Base-by-base conservation (phyloP, 2,888 invertebrate genomes). In the Adineta ricciae region DNA sequence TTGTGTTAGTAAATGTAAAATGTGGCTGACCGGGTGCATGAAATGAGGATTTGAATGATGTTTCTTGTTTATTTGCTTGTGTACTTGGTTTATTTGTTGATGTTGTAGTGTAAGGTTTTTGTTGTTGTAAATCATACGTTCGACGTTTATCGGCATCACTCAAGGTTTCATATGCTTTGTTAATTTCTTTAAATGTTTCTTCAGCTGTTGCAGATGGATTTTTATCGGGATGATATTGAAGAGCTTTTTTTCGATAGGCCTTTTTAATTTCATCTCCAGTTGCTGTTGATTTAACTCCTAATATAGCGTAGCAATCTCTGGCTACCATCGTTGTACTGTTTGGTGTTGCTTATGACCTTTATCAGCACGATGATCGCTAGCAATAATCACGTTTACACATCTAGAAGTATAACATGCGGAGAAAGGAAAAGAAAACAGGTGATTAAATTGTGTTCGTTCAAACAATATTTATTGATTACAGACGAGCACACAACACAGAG, bases 111-210 rank as follows among this genome's bases (percentile, higher is more conserved):
- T 7, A 3, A 11, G 78, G 11, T 41, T n/a, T 41, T 41, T 38
- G 38, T 78, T 78, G 78, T 38, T 78, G 78, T 78, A 78, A 78
- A 78, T 78, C 78, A 41, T 78, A 41, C 16, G 41, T 78, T 78
- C 78, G 78, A n/a, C 78, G 78, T 78, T 78, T 78, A 78, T 78
- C 41, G 9, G n/a, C 41, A 78, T 78, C 78, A 41, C 78, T 38
- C 41, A 78, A 78, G 36, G 41, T 78, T 78, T 78, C 78, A 78
- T 78, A 78, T 4, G 78, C 78, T 41, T 78, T 78, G 41, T 41
- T 78, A 5, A 78, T 41, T 78, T 78, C 41, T 78, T 78, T 78
- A 41, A 78, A 78, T 78, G 24, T 78, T 41, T 78, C 78, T 78
- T 78, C 78, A 78, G 78, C 78, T 41, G 41, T 41, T 41, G 41